phyloP scores from a whole-genome alignment of 92 coral and sea anemone genomes.

The Siderastrea siderea region DNA sequence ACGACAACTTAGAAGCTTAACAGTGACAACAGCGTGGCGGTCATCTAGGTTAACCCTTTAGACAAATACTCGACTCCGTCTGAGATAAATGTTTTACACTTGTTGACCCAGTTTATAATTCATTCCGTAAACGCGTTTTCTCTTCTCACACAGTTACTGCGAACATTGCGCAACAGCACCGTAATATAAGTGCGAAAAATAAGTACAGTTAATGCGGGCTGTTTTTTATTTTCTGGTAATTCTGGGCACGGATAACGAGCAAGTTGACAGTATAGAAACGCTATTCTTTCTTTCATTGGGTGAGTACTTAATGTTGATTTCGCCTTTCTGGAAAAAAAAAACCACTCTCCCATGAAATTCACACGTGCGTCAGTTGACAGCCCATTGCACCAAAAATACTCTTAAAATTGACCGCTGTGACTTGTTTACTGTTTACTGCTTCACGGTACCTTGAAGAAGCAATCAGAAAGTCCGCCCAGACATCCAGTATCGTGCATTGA shows the following conservation, averaged over 20 bases:
- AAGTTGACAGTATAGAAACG: not conserved
- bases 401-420: not conserved
- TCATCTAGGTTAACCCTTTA: conserved; percentile 37
- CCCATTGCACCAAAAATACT: too few relatives aligned
- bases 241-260: not conserved
- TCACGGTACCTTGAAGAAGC: not conserved
- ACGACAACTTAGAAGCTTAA: conserved; percentile 1
- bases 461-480: conserved; percentile 7
- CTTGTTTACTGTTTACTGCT: conserved; percentile 15
- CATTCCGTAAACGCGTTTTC: not conserved
- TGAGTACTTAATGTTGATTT: not conserved
- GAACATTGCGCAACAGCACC: not conserved
- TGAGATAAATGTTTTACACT: conserved; percentile 45
- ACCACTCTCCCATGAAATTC: conserved; percentile 7
- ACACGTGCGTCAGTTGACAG: not conserved
- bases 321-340: not conserved
- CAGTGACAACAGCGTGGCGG: conserved; percentile 10
- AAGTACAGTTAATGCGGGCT: too few relatives aligned
- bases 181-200: conserved; percentile 2
- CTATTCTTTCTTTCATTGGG: not conserved
- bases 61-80: conserved; percentile 54
- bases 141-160: not conserved
- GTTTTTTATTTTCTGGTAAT: not conserved
- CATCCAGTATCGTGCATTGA: conserved; percentile 13
- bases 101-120: conserved; percentile 50